phyloP scores from a whole-genome alignment of 2,888 invertebrate genomes.

The Andrena camellia region DNA sequence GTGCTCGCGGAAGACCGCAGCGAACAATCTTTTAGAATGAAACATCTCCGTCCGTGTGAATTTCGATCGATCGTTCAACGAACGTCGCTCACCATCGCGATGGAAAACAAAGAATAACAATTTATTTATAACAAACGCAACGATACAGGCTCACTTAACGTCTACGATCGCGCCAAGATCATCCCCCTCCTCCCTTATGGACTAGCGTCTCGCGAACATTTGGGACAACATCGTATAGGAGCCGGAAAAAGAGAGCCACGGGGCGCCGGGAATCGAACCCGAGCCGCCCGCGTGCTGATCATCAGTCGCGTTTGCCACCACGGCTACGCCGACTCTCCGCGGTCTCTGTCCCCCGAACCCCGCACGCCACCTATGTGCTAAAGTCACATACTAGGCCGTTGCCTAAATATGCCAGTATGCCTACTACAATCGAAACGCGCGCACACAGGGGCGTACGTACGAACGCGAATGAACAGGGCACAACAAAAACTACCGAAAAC shows the following conservation, averaged over 20 bases:
- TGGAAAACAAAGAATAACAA: constrained; percentile 73
- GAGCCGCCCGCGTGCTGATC: no score
- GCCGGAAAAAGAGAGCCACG: no score
- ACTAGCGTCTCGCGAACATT: constrained; percentile 36
- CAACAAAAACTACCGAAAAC: neutral
- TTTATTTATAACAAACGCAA: constrained; percentile 74
- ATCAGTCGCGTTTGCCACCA: no score
- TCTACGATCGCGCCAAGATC: neutral
- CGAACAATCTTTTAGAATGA: constrained; percentile 20
- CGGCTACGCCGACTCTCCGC: no score
- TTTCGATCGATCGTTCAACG: constrained; percentile 34
- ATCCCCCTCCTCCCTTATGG: constrained; percentile 20
- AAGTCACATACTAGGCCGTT: no score
- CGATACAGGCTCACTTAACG: constrained; percentile 58
- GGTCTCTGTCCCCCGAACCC: no score
- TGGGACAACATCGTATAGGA: constrained; percentile 22
- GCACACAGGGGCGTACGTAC: neutral
- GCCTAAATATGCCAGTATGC: no score
- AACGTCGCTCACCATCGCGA: constrained; percentile 43
- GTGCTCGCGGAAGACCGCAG: neutral
- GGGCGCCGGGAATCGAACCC: no score
- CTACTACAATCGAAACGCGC: no score
- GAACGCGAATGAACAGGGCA: neutral
- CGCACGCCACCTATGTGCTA: no score
- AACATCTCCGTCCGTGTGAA: constrained; percentile 9